Evolutionary conservation across 1,140 invertebrate species (phyloP).

Genomic region (Aphelinus certus): DNA sequence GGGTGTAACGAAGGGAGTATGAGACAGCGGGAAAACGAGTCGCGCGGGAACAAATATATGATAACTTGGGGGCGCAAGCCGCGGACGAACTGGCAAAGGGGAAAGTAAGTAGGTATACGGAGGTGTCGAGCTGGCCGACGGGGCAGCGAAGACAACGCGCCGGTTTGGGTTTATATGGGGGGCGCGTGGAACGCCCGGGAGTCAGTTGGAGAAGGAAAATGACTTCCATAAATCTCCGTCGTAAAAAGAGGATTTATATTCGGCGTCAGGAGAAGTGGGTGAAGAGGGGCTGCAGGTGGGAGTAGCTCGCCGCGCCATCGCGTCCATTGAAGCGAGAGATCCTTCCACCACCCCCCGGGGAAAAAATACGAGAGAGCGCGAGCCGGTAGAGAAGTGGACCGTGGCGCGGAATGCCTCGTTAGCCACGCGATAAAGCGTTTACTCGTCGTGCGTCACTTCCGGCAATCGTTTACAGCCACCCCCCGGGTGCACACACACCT

Average conservation of each 20-base stretch:
- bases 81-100: too few relatives aligned
- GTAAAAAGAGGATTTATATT: slow-evolving; percentile 64
- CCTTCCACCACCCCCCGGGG: background rate
- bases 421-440: slow-evolving; percentile 59
- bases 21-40: too few relatives aligned
- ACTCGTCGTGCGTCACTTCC: slow-evolving; percentile 57
- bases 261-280: slow-evolving; percentile 31
- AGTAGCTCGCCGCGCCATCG: slow-evolving; percentile 42
- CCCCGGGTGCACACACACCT: background rate
- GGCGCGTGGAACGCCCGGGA: background rate
- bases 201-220: slow-evolving; percentile 44
- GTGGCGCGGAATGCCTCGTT: slow-evolving; percentile 56
- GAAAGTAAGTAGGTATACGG: too few relatives aligned
- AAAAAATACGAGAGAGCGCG: slow-evolving; percentile 16
- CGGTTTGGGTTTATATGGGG: slow-evolving; percentile 12
- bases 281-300: background rate
- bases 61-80: too few relatives aligned
- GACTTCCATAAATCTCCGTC: slow-evolving; percentile 64
- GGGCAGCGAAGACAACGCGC: slow-evolving; percentile 14
- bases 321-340: slow-evolving; percentile 48
- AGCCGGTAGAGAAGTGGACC: slow-evolving; percentile 39
- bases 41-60: too few relatives aligned
- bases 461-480: slow-evolving; percentile 55
- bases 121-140: too few relatives aligned
- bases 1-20: too few relatives aligned